A percentile compares a stretch with the other conserved stretches of the same genome.
Evolutionary conservation across 1,140 invertebrate genomes (phyloP).

Genomic region (Stegodyphus dumicola): DNA sequence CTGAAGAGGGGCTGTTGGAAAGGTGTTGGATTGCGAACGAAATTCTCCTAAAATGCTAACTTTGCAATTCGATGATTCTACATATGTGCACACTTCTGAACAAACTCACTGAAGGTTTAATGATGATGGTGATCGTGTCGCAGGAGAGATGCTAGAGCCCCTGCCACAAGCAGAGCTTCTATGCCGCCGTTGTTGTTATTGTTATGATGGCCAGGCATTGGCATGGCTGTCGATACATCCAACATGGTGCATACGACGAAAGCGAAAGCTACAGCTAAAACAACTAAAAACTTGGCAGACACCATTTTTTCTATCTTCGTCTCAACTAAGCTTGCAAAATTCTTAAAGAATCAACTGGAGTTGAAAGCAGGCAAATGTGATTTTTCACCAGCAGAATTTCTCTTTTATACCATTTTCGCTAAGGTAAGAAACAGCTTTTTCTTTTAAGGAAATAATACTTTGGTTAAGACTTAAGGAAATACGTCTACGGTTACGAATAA

Average conservation of each 20-base stretch:
- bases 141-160: slow-evolving; percentile 29
- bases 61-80: neutral
- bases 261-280: slow-evolving; percentile 3
- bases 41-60: too few species aligned
- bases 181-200: slow-evolving; percentile 30
- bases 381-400: too few species aligned
- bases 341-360: neutral
- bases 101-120: neutral
- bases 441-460: neutral
- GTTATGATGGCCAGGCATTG: slow-evolving; percentile 24
- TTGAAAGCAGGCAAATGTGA: neutral
- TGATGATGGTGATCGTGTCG: neutral
- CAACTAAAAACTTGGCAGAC: slow-evolving; percentile 11
- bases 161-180: slow-evolving; percentile 42
- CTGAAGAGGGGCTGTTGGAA: too few species aligned
- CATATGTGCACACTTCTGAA: neutral
- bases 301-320: slow-evolving; percentile 12
- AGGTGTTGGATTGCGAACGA: too few species aligned
- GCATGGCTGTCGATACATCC: slow-evolving; percentile 20
- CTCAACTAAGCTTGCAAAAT: neutral
- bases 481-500: neutral
- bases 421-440: neutral
- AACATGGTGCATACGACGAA: slow-evolving; percentile 5
- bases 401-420: slow-evolving; percentile 8
- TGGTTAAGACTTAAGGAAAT: neutral